Evolutionary conservation across 2,797 vertebrate species (phyloP), one percentile per base, ranked within the genome.

Genomic region (Pseudochromis fuscus): DNA sequence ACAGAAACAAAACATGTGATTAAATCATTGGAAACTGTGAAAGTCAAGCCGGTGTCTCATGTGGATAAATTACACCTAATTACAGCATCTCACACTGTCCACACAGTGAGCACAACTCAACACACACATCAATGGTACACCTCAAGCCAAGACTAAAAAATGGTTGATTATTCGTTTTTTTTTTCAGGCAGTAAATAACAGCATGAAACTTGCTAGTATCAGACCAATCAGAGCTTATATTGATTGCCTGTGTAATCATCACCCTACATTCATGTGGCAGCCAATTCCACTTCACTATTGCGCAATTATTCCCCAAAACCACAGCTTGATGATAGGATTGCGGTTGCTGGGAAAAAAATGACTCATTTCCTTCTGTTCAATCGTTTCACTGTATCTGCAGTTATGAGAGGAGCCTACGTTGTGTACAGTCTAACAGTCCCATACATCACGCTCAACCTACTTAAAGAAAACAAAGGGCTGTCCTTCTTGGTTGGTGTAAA

Each of bases 141-240:
- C 8, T 62, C 33, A 49, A 40, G 30, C 35, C 28, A 38, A 55
- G 51, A 31, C 55, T 45, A 50, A 19, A 48, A 50, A 67, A 38
- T 31, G 16, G 13, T n/a, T 56, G 31, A 81, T 79, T 51, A 40
- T 49, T 31, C 5, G 70, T 31, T 19, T 12, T 4, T 21, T 69
- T 67, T 77, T 66, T 27, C 44, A 70, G 51, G 48, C 40, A 57
- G 23, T 69, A 62, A 87, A 79, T 70, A 72, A 91, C 61, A 49
- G 38, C 66, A 73, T 49, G 57, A 61, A 74, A 56, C 58, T 72
- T 78, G 31, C 61, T 33, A 59, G 49, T 49, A 61, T 57, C 46
- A 55, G 57, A 64, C 69, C 70, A 83, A 76, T 87, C 75, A 82
- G 58, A 24, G 23, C 38, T 57, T 79, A 61, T 77, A 82, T 77